Evolutionary conservation across 2,797 vertebrate species (phyloP).

Genomic region (Anolis apletophallus): DNA sequence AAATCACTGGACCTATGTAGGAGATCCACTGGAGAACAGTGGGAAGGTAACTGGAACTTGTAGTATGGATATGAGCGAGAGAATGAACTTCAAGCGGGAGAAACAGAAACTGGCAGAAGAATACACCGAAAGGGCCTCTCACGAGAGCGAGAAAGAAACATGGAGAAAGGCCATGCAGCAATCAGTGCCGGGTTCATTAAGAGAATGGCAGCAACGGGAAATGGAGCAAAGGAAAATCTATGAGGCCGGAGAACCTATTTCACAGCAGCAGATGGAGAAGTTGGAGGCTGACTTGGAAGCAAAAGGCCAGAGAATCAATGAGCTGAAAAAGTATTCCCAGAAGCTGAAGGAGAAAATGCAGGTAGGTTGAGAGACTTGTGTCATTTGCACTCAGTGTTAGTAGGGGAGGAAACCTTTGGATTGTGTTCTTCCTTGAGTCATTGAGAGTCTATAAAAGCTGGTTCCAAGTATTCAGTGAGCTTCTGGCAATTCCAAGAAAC

Average conservation of each 20-base stretch:
- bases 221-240: constrained; percentile 85
- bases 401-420: not conserved
- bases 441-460: not conserved
- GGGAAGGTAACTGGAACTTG: constrained; percentile 72
- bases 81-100: constrained; percentile 74
- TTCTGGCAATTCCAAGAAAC: not conserved
- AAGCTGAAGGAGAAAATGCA: constrained; percentile 91
- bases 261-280: constrained; percentile 87
- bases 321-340: constrained; percentile 86
- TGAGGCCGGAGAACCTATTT: constrained; percentile 78
- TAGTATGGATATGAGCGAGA: constrained; percentile 75
- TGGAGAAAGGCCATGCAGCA: constrained; percentile 82
- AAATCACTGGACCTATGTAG: constrained; percentile 71
- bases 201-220: constrained; percentile 87
- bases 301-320: constrained; percentile 85
- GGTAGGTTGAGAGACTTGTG: constrained; percentile 75
- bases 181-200: constrained; percentile 82
- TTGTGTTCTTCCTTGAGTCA: not conserved
- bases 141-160: constrained; percentile 80
- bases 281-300: constrained; percentile 87
- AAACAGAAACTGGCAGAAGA: constrained; percentile 71
- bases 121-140: constrained; percentile 66
- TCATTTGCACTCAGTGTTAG: constrained; percentile 15
- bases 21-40: constrained; percentile 71
- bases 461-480: not conserved